phyloP scores from a whole-genome alignment of 2,888 invertebrate genomes.

The Scaptomyza tumidula region DNA sequence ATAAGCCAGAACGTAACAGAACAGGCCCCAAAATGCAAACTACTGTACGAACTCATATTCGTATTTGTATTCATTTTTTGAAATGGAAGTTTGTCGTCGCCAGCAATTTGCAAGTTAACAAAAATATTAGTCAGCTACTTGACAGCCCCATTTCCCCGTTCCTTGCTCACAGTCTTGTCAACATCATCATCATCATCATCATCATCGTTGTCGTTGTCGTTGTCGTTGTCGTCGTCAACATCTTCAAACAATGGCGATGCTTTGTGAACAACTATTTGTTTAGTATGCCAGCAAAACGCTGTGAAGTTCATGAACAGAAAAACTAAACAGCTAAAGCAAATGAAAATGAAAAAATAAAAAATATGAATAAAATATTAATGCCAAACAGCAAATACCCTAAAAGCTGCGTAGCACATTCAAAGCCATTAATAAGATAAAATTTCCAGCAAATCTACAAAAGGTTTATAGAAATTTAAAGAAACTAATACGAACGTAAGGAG shows the following conservation, averaged over 20 bases:
- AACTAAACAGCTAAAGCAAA: conserved; percentile 4
- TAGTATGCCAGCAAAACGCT: conserved; percentile 27
- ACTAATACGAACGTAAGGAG: not conserved
- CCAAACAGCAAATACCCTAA: conserved; percentile 20
- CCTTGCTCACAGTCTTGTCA: not conserved
- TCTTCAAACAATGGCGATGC: conserved; percentile 47
- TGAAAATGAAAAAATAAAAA: conserved; percentile 12
- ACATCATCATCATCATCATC: not conserved
- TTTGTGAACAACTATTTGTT: conserved; percentile 39
- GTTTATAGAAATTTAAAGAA: not conserved
- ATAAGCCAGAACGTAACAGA: conserved; percentile 28
- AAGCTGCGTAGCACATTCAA: too few species aligned
- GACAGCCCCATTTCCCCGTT: conserved; percentile 23
- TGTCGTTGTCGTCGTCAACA: conserved; percentile 32
- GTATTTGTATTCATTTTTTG: not conserved
- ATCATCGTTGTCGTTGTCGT: not conserved
- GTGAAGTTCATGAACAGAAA: conserved; percentile 72
- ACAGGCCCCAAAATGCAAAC: conserved; percentile 28
- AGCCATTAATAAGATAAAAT: conserved; percentile 25
- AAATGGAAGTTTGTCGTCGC: conserved; percentile 7
- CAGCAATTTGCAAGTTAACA: conserved; percentile 64
- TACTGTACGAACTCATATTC: conserved; percentile 2
- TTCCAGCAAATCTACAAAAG: conserved; percentile 16
- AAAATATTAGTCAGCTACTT: conserved; percentile 65
- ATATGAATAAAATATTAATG: conserved; percentile 26